A percentile compares a stretch with the other conserved stretches of the same genome.
Conservation (phyloP, 2,888 invertebrate genomes). For the Lasioglossum zephyrum region DNA sequence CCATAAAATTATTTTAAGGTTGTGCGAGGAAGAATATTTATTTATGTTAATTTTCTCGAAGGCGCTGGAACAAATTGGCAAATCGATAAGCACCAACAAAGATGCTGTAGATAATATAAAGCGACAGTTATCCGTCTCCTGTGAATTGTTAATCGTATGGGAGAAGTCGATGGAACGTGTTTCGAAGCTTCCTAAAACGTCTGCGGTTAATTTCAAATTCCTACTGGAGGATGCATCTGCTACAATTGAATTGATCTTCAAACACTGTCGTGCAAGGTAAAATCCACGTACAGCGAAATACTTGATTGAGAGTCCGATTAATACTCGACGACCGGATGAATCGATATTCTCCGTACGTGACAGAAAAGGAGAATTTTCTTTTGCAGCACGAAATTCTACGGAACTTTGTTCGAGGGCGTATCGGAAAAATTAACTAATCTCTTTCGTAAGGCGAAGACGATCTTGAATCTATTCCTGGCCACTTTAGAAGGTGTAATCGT, state of each 20-base stretch:
- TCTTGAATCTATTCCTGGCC: slow-evolving; percentile 74
- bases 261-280: slow-evolving; percentile 78
- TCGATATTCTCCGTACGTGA: slow-evolving; percentile 2
- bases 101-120: slow-evolving; percentile 52
- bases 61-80: slow-evolving; percentile 61
- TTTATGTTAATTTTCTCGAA: slow-evolving; percentile 34
- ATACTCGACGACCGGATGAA: not conserved
- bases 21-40: too few species aligned
- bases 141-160: slow-evolving; percentile 74
- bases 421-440: slow-evolving; percentile 71
- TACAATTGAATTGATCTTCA: slow-evolving; percentile 68
- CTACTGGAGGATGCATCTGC: slow-evolving; percentile 71
- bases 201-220: slow-evolving; percentile 62
- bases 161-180: slow-evolving; percentile 73
- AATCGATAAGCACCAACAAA: slow-evolving; percentile 15
- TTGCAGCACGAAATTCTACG: slow-evolving; percentile 74
- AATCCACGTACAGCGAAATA: not conserved
- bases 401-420: slow-evolving; percentile 65
- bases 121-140: slow-evolving; percentile 64
- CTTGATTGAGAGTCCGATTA: too few species aligned
- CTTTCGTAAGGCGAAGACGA: slow-evolving; percentile 73
- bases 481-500: slow-evolving; percentile 73
- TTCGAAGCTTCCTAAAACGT: slow-evolving; percentile 64
- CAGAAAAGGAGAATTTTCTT: slow-evolving; percentile 30
- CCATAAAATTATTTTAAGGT: not conserved